These are phyloP conservation scores for Illadopsis cleaveri DNA, from an alignment of 2,113 vertebrate genomes.

Conservation along the genomic window DNA sequence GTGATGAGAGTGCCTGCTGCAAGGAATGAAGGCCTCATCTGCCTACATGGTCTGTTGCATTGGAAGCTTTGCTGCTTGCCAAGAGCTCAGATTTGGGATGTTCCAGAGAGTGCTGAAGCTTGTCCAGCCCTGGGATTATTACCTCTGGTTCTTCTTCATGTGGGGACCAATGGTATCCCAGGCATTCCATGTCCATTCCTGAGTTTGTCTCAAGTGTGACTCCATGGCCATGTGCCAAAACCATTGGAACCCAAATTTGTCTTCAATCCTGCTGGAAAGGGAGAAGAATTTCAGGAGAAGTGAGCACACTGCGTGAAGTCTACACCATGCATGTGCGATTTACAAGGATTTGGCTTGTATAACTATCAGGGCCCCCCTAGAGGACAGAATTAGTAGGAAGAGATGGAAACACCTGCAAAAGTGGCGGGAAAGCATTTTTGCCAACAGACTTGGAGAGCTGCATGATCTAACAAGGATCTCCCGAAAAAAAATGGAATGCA, in stretches of 20 bases:
- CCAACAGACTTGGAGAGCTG: neutral
- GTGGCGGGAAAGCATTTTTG: neutral
- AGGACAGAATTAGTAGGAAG: neutral
- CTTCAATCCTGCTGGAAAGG: neutral
- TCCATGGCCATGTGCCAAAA: neutral
- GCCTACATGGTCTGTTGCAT: neutral
- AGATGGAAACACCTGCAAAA: neutral
- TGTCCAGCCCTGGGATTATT: neutral
- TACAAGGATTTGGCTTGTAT: neutral
- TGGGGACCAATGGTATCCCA: neutral
- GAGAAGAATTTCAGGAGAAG: neutral
- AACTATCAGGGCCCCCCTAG: neutral
- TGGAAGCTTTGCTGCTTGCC: neutral
- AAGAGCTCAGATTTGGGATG: neutral
- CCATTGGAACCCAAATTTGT: neutral
- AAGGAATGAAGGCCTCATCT: neutral
- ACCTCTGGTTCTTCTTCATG: neutral
- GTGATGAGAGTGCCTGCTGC: neutral
- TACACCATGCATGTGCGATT: neutral
- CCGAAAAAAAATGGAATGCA: neutral
- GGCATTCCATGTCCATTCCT: neutral
- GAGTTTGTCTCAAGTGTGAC: neutral
- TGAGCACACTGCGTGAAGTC: neutral
- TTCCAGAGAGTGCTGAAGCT: neutral
- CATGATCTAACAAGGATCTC: neutral